These are phyloP conservation scores for Riptortus pedestris DNA, from an alignment of 1,140 invertebrate species.

Conservation along the genomic window DNA sequence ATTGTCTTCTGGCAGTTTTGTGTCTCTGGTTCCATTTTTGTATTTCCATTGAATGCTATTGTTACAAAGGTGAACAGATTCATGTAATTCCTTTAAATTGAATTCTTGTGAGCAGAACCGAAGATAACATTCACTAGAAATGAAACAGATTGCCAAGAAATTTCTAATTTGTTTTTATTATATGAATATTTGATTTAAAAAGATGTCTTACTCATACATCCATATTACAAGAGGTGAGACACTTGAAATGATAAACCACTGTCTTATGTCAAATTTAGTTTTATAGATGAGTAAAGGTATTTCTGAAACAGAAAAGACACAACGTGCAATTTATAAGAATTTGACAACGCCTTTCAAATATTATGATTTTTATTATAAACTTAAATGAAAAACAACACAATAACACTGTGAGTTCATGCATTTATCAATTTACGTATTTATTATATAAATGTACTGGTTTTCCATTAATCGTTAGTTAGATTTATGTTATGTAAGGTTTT, in stretches of 20 bases:
- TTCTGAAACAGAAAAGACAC: slow-evolving; percentile 53
- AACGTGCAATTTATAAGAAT: too few relatives aligned
- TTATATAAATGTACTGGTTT: too few relatives aligned
- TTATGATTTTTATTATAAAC: too few relatives aligned
- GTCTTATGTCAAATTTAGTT: slow-evolving; percentile 87
- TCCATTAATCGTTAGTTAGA: too few relatives aligned
- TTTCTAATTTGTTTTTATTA: too few relatives aligned
- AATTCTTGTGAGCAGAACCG: slow-evolving; percentile 88
- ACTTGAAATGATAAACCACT: slow-evolving; percentile 85
- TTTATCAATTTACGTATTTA: too few relatives aligned
- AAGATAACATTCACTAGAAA: slow-evolving; percentile 71
- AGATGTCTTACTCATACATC: slow-evolving; percentile 71
- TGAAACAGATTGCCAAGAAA: too few relatives aligned
- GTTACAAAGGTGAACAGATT: slow-evolving; percentile 87
- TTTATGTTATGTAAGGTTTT: too few relatives aligned
- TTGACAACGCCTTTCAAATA: too few relatives aligned
- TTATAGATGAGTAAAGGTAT: slow-evolving; percentile 73
- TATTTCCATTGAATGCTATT: slow-evolving; percentile 87
- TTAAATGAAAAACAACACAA: too few relatives aligned
- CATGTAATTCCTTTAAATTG: slow-evolving; percentile 76
- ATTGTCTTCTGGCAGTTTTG: slow-evolving; percentile 55
- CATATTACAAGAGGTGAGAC: slow-evolving; percentile 86
- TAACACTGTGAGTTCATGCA: too few relatives aligned
- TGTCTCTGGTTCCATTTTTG: slow-evolving; percentile 63
- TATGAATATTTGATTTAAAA: not conserved